Conservation (phyloP, 2,797 vertebrate species). For the Takifugu ocellatus region DNA sequence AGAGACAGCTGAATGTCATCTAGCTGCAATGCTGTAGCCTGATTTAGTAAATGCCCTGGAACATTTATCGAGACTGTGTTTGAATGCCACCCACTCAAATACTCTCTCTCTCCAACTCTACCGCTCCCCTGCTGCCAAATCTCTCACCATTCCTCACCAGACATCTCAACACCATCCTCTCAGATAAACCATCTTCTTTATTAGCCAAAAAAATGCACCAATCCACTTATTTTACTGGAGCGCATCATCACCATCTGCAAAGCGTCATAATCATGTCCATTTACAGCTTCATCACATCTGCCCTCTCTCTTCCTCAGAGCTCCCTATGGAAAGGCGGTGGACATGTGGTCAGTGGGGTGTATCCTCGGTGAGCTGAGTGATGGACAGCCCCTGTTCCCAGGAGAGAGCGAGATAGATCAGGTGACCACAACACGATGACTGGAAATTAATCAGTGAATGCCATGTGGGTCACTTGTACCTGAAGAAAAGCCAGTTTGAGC, state of each 20-base stretch:
- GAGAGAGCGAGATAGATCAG: slow-evolving; percentile 99
- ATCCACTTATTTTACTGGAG: not conserved
- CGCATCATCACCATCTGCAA: not conserved
- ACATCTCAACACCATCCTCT: slow-evolving; percentile 75
- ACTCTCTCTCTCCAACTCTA: slow-evolving; percentile 66
- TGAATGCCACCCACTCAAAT: slow-evolving; percentile 73
- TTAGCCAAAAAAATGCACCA: slow-evolving; percentile 6
- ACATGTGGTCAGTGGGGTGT: slow-evolving; percentile 99
- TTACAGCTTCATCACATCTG: too few relatives aligned
- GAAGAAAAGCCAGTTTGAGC: too few relatives aligned
- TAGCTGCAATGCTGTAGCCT: slow-evolving; percentile 62
- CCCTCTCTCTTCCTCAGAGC: slow-evolving; percentile 72
- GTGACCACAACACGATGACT: slow-evolving; percentile 52
- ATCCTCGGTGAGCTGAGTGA: slow-evolving; percentile 97
- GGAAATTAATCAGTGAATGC: not conserved
- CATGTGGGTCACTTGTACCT: not conserved
- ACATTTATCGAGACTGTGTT: slow-evolving; percentile 72
- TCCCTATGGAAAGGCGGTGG: slow-evolving; percentile 96
- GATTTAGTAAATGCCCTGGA: slow-evolving; percentile 75
- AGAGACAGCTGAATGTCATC: slow-evolving; percentile 57
- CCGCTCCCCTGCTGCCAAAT: slow-evolving; percentile 65
- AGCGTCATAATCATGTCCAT: too few relatives aligned
- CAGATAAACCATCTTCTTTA: slow-evolving; percentile 37
- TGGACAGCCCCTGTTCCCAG: slow-evolving; percentile 95
- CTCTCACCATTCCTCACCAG: slow-evolving; percentile 83